phyloP scores from a whole-genome alignment of 2,888 invertebrate species.

The Atrina japonica region DNA sequence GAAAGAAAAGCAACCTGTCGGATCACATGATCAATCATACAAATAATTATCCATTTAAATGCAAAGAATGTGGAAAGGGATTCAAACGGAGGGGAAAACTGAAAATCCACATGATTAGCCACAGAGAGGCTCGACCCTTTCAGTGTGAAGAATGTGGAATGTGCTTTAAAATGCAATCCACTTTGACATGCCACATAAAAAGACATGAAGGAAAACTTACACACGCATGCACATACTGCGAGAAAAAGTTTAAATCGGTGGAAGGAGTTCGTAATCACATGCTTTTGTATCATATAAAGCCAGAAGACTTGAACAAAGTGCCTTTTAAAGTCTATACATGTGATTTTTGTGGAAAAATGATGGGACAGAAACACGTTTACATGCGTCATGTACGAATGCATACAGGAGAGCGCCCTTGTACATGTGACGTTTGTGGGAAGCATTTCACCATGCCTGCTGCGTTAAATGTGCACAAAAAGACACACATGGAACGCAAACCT shows the following conservation, averaged over 20 bases:
- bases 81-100: conserved; percentile 21
- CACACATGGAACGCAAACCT: conserved; percentile 23
- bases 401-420: conserved; percentile 33
- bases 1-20: neutral
- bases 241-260: conserved; percentile 27
- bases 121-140: conserved; percentile 12
- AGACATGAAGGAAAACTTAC: conserved; percentile 25
- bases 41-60: conserved; percentile 7
- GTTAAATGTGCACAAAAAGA: conserved; percentile 31
- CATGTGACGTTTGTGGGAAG: conserved; percentile 28
- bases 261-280: conserved; percentile 30
- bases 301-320: conserved; percentile 15
- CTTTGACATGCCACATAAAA: conserved; percentile 25
- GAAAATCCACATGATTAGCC: conserved; percentile 27
- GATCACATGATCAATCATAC: conserved; percentile 16
- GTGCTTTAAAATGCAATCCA: conserved; percentile 30
- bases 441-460: conserved; percentile 28
- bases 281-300: conserved; percentile 24
- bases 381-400: conserved; percentile 35
- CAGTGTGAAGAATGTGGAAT: conserved; percentile 40
- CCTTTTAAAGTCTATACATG: conserved; percentile 33
- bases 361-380: conserved; percentile 35
- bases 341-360: conserved; percentile 29
- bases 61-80: conserved; percentile 32
- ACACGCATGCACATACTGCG: conserved; percentile 33